phyloP scores from a whole-genome alignment of 2,797 vertebrate species.

The Sarcoramphus papa region DNA sequence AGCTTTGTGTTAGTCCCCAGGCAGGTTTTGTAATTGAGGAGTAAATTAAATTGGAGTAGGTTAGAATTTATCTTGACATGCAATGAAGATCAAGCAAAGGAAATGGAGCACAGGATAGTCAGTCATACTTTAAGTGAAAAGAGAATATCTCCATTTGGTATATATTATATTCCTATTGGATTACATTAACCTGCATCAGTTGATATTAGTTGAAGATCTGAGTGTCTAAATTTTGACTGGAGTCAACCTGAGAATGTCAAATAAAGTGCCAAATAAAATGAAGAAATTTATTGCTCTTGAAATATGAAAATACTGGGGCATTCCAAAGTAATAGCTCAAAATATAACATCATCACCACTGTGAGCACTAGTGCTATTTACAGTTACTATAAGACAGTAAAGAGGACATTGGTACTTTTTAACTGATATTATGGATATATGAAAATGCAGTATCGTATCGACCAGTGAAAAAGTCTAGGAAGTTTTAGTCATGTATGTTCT shows the following conservation, averaged over 20 bases:
- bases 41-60: background rate
- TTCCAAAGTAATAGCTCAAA: background rate
- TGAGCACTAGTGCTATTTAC: background rate
- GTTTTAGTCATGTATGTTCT: background rate
- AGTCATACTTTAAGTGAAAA: background rate
- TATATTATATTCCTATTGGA: background rate
- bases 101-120: background rate
- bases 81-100: background rate
- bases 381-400: background rate
- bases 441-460: background rate
- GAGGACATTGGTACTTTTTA: background rate
- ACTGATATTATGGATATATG: background rate
- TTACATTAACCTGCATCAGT: background rate
- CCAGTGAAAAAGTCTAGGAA: background rate
- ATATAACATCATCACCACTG: background rate
- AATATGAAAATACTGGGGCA: background rate
- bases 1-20: background rate
- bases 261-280: background rate
- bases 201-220: background rate
- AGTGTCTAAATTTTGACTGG: background rate
- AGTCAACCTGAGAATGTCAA: background rate
- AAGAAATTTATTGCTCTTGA: background rate
- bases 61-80: background rate
- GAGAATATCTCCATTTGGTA: background rate
- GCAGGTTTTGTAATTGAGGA: background rate